Evolutionary conservation across 1,140 invertebrate species (phyloP), one percentile per base, ranked within the genome.

Genomic region (Liolophura sinensis): DNA sequence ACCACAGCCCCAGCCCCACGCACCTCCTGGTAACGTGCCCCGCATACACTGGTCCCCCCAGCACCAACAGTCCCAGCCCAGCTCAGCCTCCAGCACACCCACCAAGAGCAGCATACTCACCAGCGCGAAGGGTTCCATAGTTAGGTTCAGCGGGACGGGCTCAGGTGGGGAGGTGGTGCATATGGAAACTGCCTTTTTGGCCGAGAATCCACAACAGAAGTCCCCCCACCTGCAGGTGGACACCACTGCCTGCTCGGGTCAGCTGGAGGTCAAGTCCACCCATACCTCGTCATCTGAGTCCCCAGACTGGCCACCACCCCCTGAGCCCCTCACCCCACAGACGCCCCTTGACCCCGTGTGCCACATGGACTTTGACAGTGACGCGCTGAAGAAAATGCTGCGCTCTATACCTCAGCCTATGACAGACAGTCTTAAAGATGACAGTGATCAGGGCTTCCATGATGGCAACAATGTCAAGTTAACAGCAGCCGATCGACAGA

Each of bases 311-410:
- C 81, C 81, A 11, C 78, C 81, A 59, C 80, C 80, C 5, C 80
- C 80, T 20, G 78, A 81, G 65, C 81, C 79, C n/a, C 63, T 81
- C 58, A 78, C 78, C 55, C 72, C 73, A 25, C 67, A 75, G 20
- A 82, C 74, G 5, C 80, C 80, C 20, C 69, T 72, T 15, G 57
- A 61, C 49, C 66, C 70, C 15, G 55, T 70, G 14, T 73, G 71
- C 31, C 74, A 77, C 55, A 71, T 79, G 18, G 75, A 76, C 56
- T 78, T 87, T 73, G 93, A 94, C 83, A 92, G 93, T 70, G 93
- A 92, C 81, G 96, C 93, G 1, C 85, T 97, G 69, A 96, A 97
- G 80, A 88, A 92, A 55, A 95, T 97, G 92, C 85, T 97, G 68
- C 96, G 96, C 76, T 94, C 94, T 25, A 92, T 97, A 88, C 91